phyloP scores from a whole-genome alignment of 2,888 invertebrate species.

The Sminthurinus aureus region DNA sequence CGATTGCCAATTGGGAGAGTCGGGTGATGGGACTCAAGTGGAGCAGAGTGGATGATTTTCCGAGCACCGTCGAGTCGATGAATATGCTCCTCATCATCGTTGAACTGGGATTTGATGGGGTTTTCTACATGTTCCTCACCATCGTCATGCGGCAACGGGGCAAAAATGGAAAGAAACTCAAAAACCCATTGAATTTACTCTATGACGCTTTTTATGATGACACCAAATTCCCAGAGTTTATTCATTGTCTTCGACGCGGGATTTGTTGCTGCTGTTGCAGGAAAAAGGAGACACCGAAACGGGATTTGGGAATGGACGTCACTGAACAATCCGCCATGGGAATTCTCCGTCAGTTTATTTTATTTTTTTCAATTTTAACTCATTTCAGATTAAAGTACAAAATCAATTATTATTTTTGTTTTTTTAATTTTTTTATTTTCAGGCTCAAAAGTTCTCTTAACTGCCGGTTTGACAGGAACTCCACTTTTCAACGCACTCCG shows the following conservation, averaged over 20 bases:
- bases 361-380: too few relatives aligned
- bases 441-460: conserved; percentile 16
- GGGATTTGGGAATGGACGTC: conserved; percentile 22
- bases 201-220: conserved; percentile 38
- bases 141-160: conserved; percentile 8
- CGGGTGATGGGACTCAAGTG: conserved; percentile 34
- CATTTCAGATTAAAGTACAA: too few relatives aligned
- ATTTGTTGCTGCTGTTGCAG: not conserved
- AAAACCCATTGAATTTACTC: conserved; percentile 37
- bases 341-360: not conserved
- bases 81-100: conserved; percentile 39
- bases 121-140: conserved; percentile 43
- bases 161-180: not conserved
- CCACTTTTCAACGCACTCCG: conserved; percentile 14
- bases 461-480: conserved; percentile 20
- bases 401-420: too few relatives aligned
- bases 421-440: too few relatives aligned
- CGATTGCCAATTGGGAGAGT: conserved; percentile 44
- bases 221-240: conserved; percentile 40
- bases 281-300: not conserved
- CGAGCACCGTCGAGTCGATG: conserved; percentile 35
- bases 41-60: conserved; percentile 37
- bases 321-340: conserved; percentile 32
- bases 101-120: conserved; percentile 35
- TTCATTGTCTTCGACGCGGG: conserved; percentile 3